These are phyloP conservation scores for Lepisosteus osseus DNA, from an alignment of 2,113 vertebrate genomes.

Conservation along the genomic window DNA sequence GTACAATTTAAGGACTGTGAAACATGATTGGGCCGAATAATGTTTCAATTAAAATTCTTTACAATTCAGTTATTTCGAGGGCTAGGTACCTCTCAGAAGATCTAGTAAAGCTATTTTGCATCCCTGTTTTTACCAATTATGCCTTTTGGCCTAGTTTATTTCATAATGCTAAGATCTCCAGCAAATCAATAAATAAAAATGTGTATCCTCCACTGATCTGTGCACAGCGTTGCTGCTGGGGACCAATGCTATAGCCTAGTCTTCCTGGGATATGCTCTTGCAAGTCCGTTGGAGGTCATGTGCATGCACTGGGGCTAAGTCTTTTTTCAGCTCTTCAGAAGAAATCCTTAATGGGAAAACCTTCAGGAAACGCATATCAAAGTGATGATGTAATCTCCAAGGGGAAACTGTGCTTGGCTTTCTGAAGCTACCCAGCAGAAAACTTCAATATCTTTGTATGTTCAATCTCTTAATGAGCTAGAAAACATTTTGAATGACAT, in stretches of 20 bases:
- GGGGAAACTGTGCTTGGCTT: slow-evolving; percentile 28
- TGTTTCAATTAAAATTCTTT: no score
- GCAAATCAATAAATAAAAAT: no score
- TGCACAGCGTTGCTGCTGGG: background rate
- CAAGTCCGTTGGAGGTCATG: background rate
- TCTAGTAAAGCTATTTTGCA: no score
- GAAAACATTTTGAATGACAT: slow-evolving; percentile 44
- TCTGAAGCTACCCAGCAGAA: slow-evolving; percentile 36
- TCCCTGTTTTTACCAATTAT: no score
- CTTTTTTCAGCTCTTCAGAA: slow-evolving; percentile 9
- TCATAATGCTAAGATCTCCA: no score
- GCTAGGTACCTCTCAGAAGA: no score
- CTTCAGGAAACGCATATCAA: slow-evolving; percentile 31
- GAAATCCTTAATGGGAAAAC: slow-evolving; percentile 19
- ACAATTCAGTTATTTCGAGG: no score
- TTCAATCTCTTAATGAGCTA: slow-evolving; percentile 29
- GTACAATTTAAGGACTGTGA: no score
- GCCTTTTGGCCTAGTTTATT: no score
- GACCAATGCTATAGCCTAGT: background rate
- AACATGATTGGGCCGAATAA: no score
- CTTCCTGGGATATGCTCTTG: background rate
- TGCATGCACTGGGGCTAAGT: background rate
- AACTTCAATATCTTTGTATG: slow-evolving; percentile 28
- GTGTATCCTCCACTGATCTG: no score
- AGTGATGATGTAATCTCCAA: slow-evolving; percentile 36